These are phyloP conservation scores for Hypercompe scribonia DNA, from an alignment of 2,888 invertebrate genomes.

Conservation along the genomic window DNA sequence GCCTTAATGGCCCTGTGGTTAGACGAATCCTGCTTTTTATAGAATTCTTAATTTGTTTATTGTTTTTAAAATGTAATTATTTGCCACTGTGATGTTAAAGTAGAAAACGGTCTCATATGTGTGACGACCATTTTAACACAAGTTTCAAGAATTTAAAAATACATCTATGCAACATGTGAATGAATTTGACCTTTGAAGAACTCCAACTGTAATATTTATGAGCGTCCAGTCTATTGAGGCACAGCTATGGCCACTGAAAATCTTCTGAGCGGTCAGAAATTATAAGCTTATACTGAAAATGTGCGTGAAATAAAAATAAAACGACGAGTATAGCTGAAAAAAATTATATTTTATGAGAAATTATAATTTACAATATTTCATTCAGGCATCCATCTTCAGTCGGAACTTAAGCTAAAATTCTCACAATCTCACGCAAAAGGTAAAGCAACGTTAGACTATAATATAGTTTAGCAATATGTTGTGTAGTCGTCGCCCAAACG, in stretches of 20 bases:
- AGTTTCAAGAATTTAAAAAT: not conserved
- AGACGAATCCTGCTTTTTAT: too few species aligned
- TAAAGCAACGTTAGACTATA: slow-evolving; percentile 88
- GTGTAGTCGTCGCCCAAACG: slow-evolving; percentile 82
- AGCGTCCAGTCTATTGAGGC: not conserved
- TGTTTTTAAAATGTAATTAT: too few species aligned
- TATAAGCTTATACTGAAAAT: not conserved
- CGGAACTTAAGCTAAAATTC: slow-evolving; percentile 87
- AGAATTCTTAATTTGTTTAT: too few species aligned
- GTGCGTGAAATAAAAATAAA: slow-evolving; percentile 62
- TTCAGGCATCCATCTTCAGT: slow-evolving; percentile 87
- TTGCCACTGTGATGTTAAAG: too few species aligned
- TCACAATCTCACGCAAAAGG: slow-evolving; percentile 87
- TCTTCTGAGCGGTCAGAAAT: not conserved
- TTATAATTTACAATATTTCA: slow-evolving; percentile 88
- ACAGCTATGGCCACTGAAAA: not conserved
- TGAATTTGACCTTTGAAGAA: not conserved
- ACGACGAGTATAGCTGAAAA: slow-evolving; percentile 85
- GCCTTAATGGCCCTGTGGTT: too few species aligned
- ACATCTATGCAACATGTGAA: not conserved
- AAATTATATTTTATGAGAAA: slow-evolving; percentile 88
- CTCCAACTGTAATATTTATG: not conserved
- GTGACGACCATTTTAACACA: too few species aligned
- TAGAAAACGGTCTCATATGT: too few species aligned
- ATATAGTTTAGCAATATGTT: slow-evolving; percentile 86